phyloP scores from a whole-genome alignment of 2,888 invertebrate genomes.

The Microplitis manilae region DNA sequence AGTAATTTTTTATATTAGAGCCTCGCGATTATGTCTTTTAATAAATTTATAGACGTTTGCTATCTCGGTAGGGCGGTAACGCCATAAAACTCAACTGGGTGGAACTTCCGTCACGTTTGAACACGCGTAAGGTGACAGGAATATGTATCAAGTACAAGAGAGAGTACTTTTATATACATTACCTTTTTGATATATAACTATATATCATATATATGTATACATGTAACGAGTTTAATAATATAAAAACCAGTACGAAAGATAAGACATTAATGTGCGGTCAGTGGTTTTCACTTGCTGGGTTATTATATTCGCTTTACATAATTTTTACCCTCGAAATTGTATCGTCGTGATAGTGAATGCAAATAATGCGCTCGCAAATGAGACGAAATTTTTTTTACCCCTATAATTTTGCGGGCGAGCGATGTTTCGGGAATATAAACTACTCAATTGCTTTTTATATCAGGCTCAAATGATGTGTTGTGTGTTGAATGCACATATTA shows the following conservation, averaged over 20 bases:
- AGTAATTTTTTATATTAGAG: constrained; percentile 3
- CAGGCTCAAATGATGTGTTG: too few species aligned
- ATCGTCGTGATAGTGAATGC: background rate
- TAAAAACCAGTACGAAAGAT: background rate
- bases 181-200: background rate
- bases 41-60: constrained; percentile 12
- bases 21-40: constrained; percentile 7
- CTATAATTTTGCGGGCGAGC: background rate
- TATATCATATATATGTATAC: background rate
- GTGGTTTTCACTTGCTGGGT: background rate
- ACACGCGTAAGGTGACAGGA: constrained; percentile 32
- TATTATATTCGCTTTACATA: background rate
- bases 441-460: background rate
- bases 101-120: constrained; percentile 45
- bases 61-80: constrained; percentile 44
- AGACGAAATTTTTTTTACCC: background rate
- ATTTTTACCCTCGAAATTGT: background rate
- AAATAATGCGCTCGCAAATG: background rate
- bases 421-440: background rate
- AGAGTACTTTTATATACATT: background rate
- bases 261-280: constrained; percentile 1
- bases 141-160: constrained; percentile 8
- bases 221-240: background rate
- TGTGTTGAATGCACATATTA: too few species aligned
- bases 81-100: constrained; percentile 48